Percentiles rank a stretch among this genome's conserved stretches.
phyloP scores from a whole-genome alignment of 2,113 vertebrate species.

The Haliaeetus leucogaster region DNA sequence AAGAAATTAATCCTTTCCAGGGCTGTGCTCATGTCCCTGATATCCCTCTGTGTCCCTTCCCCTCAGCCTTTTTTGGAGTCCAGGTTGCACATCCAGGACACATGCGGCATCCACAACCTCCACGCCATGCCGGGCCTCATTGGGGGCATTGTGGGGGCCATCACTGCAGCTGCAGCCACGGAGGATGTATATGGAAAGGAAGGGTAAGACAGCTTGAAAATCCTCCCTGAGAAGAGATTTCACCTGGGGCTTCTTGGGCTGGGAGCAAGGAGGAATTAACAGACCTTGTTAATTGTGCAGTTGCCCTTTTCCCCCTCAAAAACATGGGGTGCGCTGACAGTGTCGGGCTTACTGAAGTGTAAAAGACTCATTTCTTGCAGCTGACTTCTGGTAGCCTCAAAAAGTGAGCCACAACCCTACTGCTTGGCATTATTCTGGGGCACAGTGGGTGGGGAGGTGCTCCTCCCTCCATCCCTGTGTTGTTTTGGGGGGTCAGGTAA shows the following conservation, averaged over 20 bases:
- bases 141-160: slow-evolving; percentile 86
- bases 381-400: neutral
- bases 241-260: neutral
- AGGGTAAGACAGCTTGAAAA: slow-evolving; percentile 75
- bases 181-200: slow-evolving; percentile 74
- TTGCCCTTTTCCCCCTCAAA: neutral
- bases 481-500: neutral
- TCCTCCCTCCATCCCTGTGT: neutral
- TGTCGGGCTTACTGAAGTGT: neutral
- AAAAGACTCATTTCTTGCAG: neutral
- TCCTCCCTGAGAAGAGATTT: neutral
- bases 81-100: slow-evolving; percentile 87
- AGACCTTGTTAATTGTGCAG: neutral
- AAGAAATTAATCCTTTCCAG: neutral
- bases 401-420: neutral
- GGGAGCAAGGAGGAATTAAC: neutral
- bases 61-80: slow-evolving; percentile 87
- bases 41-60: neutral
- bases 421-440: neutral
- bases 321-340: neutral
- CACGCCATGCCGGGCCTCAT: slow-evolving; percentile 91
- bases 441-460: neutral
- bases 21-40: neutral
- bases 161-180: slow-evolving; percentile 81
- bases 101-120: slow-evolving; percentile 93